phyloP scores from a whole-genome alignment of 2,888 invertebrate species.

The Sphaerophoria rueppellii region DNA sequence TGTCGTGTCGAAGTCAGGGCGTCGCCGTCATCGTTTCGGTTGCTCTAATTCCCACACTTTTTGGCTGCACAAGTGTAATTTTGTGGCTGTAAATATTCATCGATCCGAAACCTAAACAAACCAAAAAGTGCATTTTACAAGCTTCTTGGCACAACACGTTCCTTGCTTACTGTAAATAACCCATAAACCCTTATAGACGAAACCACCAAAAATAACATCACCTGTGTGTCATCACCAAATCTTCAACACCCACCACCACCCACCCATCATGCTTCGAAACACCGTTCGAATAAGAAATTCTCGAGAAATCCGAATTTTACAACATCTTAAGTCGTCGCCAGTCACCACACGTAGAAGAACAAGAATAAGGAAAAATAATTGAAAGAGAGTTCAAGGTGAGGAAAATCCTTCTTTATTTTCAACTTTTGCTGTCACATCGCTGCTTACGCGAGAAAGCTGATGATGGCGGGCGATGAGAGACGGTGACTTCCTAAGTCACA shows the following conservation, averaged over 20 bases:
- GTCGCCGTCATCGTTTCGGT: conserved; percentile 4
- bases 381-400: conserved; percentile 42
- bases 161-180: conserved; percentile 5
- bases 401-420: not conserved
- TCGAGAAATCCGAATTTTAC: conserved; percentile 15
- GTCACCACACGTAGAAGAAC: conserved; percentile 4
- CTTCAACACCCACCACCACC: not conserved
- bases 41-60: conserved; percentile 16
- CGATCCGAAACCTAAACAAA: conserved; percentile 32
- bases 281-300: conserved; percentile 14
- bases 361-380: not conserved
- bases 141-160: conserved; percentile 40
- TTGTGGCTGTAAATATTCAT: conserved; percentile 43
- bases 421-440: not conserved
- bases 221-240: not conserved
- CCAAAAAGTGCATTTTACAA: conserved; percentile 46
- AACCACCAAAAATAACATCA: conserved; percentile 36
- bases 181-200: not conserved
- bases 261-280: not conserved
- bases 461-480: conserved; percentile 3
- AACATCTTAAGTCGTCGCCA: not conserved
- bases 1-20: conserved; percentile 3
- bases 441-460: not conserved
- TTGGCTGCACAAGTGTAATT: conserved; percentile 23
- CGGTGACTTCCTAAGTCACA: conserved; percentile 7